Conservation (phyloP, 2,113 vertebrate genomes). For the Elgaria multicarinata region DNA sequence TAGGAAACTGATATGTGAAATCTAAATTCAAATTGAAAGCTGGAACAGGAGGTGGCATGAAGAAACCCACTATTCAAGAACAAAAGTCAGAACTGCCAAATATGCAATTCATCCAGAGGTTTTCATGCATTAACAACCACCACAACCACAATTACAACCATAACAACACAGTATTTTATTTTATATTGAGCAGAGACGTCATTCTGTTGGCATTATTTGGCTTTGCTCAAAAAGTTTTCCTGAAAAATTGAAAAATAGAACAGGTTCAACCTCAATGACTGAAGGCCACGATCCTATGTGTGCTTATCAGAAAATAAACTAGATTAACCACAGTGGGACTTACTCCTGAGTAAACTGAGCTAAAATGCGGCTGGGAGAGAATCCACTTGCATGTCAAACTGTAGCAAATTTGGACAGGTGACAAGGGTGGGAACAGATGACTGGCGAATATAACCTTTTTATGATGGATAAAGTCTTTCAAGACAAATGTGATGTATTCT, state of each 20-base stretch:
- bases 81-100: not conserved
- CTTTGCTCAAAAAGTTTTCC: not conserved
- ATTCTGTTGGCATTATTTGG: not conserved
- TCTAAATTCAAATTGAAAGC: not conserved
- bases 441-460: not conserved
- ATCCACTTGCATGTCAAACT: not conserved
- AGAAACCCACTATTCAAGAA: not conserved
- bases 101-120: not conserved
- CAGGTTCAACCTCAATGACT: no score
- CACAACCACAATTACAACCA: no score
- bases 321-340: not conserved
- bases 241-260: not conserved
- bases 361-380: not conserved
- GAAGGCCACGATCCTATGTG: no score
- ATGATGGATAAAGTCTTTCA: not conserved
- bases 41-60: not conserved
- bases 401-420: slow-evolving; percentile 9
- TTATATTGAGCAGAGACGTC: not conserved
- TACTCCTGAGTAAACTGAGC: not conserved
- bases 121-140: not conserved
- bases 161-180: not conserved
- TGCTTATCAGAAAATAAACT: not conserved
- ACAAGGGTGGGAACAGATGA: not conserved
- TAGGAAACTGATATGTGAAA: not conserved
- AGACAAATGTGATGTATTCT: not conserved